Conservation (phyloP, 2,113 vertebrate species). For the Pollimyrus isidori region DNA sequence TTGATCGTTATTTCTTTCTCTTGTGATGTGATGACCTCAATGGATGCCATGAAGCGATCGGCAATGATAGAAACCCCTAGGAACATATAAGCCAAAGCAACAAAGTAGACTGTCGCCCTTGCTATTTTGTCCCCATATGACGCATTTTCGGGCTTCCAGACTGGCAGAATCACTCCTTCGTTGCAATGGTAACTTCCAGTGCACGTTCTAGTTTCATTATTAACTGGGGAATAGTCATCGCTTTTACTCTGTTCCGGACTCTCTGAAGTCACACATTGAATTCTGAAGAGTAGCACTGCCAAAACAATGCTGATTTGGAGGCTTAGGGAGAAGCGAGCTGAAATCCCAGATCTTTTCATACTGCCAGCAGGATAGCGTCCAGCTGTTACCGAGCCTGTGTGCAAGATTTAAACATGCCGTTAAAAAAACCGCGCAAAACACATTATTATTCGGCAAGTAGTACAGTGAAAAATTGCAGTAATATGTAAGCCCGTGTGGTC, state of each 20-base stretch:
- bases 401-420: conserved; percentile 35
- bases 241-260: conserved; percentile 25
- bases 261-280: conserved; percentile 36
- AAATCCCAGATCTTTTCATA: conserved; percentile 55
- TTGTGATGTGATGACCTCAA: conserved; percentile 96
- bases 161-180: conserved; percentile 81
- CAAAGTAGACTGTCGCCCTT: conserved; percentile 87
- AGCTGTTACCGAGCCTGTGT: conserved; percentile 41
- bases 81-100: conserved; percentile 91
- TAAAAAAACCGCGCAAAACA: neutral
- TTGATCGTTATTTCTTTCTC: conserved; percentile 88
- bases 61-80: conserved; percentile 95
- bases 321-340: conserved; percentile 33
- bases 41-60: conserved; percentile 96
- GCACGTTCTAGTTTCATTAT: conserved; percentile 51
- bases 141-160: conserved; percentile 81
- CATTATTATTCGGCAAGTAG: neutral
- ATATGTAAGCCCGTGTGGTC: neutral
- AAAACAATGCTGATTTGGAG: conserved; percentile 53
- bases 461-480: neutral
- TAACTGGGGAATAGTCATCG: conserved; percentile 41
- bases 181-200: conserved; percentile 70
- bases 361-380: conserved; percentile 38
- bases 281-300: conserved; percentile 49
- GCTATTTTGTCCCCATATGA: conserved; percentile 81